Evolutionary conservation across 2,113 vertebrate genomes (phyloP).

Genomic region (Noctilio leporinus): DNA sequence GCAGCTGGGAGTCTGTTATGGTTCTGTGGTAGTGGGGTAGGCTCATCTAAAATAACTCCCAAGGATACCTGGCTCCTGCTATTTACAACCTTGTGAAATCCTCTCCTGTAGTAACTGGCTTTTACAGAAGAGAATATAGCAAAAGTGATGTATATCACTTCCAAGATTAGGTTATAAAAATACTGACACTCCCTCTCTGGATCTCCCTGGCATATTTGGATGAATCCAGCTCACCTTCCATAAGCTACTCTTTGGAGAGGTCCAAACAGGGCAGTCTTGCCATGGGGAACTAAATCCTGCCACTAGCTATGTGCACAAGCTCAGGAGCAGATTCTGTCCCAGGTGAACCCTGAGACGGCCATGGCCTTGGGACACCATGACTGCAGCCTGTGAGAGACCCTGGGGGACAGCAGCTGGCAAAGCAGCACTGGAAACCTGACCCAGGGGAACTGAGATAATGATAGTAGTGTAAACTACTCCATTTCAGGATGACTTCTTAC

Average conservation of each 20-base stretch:
- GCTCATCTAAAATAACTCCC: not conserved
- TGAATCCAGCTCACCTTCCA: not conserved
- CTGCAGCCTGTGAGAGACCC: not conserved
- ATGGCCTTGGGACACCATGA: rapidly evolving
- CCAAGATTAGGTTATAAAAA: not conserved
- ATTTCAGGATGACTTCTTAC: not conserved
- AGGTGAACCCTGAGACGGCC: not conserved
- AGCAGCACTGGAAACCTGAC: not conserved
- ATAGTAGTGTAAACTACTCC: not conserved
- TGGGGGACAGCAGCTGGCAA: not conserved
- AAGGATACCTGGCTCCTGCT: not conserved
- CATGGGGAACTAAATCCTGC: not conserved
- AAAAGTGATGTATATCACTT: not conserved
- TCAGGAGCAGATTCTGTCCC: not conserved
- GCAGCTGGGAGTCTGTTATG: not conserved
- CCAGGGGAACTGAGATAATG: not conserved
- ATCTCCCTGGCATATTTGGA: not conserved
- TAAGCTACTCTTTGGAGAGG: not conserved
- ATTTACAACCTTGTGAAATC: not conserved
- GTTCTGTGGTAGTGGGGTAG: not conserved
- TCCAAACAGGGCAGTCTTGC: not conserved
- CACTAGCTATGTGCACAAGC: not conserved
- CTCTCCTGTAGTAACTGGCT: not conserved
- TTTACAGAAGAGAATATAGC: not conserved
- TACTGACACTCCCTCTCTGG: not conserved